Conservation (phyloP, 2,888 invertebrate species). For the Eupeodes latifasciatus region DNA sequence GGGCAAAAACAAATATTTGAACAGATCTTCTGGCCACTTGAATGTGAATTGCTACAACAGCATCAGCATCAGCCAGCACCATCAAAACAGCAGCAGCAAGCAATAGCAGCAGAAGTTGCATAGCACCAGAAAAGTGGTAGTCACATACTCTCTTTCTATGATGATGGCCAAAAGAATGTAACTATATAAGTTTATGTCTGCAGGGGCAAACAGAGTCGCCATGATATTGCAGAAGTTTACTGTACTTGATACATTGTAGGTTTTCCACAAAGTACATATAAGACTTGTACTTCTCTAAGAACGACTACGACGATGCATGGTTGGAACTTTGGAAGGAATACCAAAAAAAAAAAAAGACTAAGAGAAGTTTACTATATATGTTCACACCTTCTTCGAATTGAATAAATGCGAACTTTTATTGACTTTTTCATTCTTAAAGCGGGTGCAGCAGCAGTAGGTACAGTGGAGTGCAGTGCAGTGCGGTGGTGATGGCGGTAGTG, state of each 20-base stretch:
- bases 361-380: constrained; percentile 6
- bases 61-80: neutral
- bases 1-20: constrained; percentile 70
- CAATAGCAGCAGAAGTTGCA: constrained; percentile 23
- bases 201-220: neutral
- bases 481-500: neutral
- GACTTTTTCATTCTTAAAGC: constrained; percentile 52
- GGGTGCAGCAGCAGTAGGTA: neutral
- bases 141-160: constrained; percentile 29
- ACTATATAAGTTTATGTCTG: constrained; percentile 13
- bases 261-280: neutral
- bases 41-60: constrained; percentile 67
- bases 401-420: constrained; percentile 66
- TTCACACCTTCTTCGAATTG: constrained; percentile 65
- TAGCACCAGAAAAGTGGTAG: constrained; percentile 69
- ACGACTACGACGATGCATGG: neutral
- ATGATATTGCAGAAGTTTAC: constrained; percentile 37
- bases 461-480: neutral
- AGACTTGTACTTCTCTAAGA: neutral
- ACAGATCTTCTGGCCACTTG: constrained; percentile 74
- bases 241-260: constrained; percentile 52
- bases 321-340: constrained; percentile 4
- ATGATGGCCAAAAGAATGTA: constrained; percentile 45
- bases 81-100: constrained; percentile 15
- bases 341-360: neutral